Percentiles rank a stretch among this genome's conserved stretches.
phyloP scores from a whole-genome alignment of 2,888 invertebrate species.

The Plemyria rubiginata region DNA sequence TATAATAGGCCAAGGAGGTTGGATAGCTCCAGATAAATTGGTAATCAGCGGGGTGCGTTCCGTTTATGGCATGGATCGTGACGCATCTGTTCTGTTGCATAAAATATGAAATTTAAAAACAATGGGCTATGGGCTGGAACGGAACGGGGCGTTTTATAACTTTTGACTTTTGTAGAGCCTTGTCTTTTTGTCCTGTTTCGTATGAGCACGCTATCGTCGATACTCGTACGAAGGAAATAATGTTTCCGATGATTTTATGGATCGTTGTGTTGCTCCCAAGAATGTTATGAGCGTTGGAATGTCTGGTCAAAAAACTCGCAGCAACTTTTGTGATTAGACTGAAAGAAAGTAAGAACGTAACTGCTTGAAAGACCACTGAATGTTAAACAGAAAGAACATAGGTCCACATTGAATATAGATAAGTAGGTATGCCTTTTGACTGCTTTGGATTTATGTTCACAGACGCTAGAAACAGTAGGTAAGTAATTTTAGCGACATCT shows the following conservation, averaged over 20 bases:
- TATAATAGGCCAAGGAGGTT: conserved; percentile 55
- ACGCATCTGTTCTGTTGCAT: conserved; percentile 79
- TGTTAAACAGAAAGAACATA: too few species aligned
- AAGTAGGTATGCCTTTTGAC: too few species aligned
- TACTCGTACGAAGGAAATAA: background rate
- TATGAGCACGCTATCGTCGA: background rate
- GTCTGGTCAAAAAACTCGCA: background rate
- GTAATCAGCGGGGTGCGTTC: conserved; percentile 69
- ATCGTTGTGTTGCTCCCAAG: background rate
- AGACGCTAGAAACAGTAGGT: background rate
- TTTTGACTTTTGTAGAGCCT: conserved; percentile 33
- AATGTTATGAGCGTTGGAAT: background rate
- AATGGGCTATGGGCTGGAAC: conserved; percentile 52
- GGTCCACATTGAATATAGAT: too few species aligned
- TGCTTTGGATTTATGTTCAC: too few species aligned
- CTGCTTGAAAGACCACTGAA: too few species aligned
- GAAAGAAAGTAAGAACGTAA: background rate
- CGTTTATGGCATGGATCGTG: conserved; percentile 75
- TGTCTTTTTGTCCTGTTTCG: conserved; percentile 10
- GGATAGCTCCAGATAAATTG: conserved; percentile 55
- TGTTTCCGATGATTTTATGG: background rate
- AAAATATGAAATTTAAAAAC: conserved; percentile 73
- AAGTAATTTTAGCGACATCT: background rate
- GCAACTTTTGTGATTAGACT: background rate
- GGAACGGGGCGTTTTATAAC: conserved; percentile 41